These are phyloP conservation scores for Drosophila bocqueti DNA, from an alignment of 1,140 invertebrate species.

Conservation along the genomic window DNA sequence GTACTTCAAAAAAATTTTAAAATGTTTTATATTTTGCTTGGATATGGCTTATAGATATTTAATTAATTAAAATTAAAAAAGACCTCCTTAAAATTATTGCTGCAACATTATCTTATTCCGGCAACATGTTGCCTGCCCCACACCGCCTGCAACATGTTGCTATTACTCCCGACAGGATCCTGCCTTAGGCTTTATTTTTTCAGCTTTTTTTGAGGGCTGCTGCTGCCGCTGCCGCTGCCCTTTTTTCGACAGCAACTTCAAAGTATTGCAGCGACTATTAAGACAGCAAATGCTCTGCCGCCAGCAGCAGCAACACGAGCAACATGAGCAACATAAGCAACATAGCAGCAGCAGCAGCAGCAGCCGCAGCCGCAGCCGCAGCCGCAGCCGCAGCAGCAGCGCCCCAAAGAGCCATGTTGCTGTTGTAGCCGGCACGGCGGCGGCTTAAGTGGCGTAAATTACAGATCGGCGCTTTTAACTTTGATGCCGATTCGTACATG, in stretches of 20 bases:
- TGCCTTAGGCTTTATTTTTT: constrained; percentile 1
- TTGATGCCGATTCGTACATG: constrained; percentile 85
- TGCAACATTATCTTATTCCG: neutral
- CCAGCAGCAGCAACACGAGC: constrained; percentile 54
- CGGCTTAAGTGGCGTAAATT: constrained; percentile 85
- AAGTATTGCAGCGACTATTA: constrained; percentile 50
- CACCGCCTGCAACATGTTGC: constrained; percentile 41
- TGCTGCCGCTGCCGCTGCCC: constrained; percentile 21
- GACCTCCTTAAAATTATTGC: too few relatives aligned
- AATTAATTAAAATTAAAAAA: too few relatives aligned
- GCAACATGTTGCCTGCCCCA: constrained; percentile 8
- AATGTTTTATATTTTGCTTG: too few relatives aligned
- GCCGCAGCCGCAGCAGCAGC: constrained; percentile 4
- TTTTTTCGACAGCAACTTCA: constrained; percentile 62
- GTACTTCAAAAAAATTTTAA: too few relatives aligned
- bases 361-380: neutral
- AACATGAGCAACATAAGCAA: constrained; percentile 46
- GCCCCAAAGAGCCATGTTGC: constrained; percentile 55
- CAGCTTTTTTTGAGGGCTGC: constrained; percentile 1
- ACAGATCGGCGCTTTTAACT: constrained; percentile 85
- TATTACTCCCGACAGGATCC: constrained; percentile 45
- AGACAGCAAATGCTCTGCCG: constrained; percentile 61
- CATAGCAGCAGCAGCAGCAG: constrained; percentile 35
- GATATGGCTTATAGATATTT: too few relatives aligned
- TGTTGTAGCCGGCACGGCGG: constrained; percentile 77